Conservation (phyloP, 2,888 invertebrate genomes). For the Margaritifera margaritifera region DNA sequence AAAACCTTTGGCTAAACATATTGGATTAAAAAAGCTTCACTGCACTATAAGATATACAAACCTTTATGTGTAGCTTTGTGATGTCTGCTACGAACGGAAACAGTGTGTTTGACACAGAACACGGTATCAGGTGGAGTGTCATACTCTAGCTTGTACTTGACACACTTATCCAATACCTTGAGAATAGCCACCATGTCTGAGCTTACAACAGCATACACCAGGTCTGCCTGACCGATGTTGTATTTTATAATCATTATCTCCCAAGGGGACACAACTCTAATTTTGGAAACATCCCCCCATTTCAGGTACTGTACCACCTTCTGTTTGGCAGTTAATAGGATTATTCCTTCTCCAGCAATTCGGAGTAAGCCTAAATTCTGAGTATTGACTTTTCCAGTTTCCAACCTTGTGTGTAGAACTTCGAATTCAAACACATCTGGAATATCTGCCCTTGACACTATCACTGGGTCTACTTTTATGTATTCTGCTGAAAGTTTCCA, state of each 20-base stretch:
- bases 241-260: slow-evolving; percentile 46
- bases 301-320: slow-evolving; percentile 42
- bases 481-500: slow-evolving; percentile 49
- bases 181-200: slow-evolving; percentile 41
- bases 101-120: slow-evolving; percentile 14
- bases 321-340: slow-evolving; percentile 41
- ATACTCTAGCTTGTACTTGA: slow-evolving; percentile 43
- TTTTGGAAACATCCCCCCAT: slow-evolving; percentile 45
- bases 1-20: no score
- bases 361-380: slow-evolving; percentile 39
- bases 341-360: slow-evolving; percentile 43
- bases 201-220: slow-evolving; percentile 43
- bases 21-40: no score
- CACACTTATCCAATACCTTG: slow-evolving; percentile 35
- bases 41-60: no score
- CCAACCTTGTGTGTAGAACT: slow-evolving; percentile 43
- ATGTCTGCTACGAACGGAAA: no score
- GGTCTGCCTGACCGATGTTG: slow-evolving; percentile 51
- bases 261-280: slow-evolving; percentile 52
- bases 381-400: slow-evolving; percentile 25
- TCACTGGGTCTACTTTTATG: slow-evolving; percentile 38
- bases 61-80: no score
- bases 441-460: slow-evolving; percentile 45
- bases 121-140: slow-evolving; percentile 27
- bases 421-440: slow-evolving; percentile 50